These are phyloP conservation scores for Parazoanthus darwini DNA, from an alignment of 92 coral and sea anemone species.

Conservation along the genomic window DNA sequence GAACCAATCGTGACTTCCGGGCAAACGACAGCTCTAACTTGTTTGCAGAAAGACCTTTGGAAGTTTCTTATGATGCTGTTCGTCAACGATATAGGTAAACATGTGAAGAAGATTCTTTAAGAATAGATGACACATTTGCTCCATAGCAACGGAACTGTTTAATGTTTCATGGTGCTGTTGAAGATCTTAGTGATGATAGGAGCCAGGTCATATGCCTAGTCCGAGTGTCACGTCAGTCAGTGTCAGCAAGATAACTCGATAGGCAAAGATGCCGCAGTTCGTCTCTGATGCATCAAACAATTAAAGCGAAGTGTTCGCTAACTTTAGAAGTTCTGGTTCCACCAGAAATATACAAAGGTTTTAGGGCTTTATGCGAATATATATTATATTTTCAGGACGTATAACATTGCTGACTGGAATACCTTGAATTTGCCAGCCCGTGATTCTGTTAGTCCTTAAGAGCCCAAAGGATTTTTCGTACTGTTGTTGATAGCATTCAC, in stretches of 20 bases:
- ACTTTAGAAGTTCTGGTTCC: too few relatives aligned
- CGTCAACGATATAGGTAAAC: constrained; percentile 54
- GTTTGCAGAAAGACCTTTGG: constrained; percentile 23
- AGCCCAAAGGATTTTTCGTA: constrained; percentile 27
- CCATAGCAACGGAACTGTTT: constrained; percentile 49
- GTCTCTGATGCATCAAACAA: too few relatives aligned
- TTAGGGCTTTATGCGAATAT: too few relatives aligned
- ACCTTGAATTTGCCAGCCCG: too few relatives aligned
- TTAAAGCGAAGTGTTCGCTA: too few relatives aligned
- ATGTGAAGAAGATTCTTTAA: constrained; percentile 45
- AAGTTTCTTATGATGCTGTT: constrained; percentile 52
- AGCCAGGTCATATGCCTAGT: constrained; percentile 52
- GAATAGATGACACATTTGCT: constrained; percentile 47
- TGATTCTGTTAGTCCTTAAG: constrained; percentile 19
- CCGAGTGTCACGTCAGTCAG: constrained; percentile 52
- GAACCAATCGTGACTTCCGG: constrained; percentile 25
- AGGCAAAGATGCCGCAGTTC: too few relatives aligned
- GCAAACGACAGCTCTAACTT: constrained; percentile 13
- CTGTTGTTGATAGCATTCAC: constrained; percentile 49
- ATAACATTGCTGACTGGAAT: too few relatives aligned
- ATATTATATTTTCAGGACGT: too few relatives aligned
- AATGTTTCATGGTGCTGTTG: constrained; percentile 45
- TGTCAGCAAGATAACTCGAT: constrained; percentile 61
- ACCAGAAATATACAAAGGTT: too few relatives aligned
- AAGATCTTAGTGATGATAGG: constrained; percentile 55